Conservation (phyloP, 2,888 invertebrate species). For the Agonum fuliginosum region DNA sequence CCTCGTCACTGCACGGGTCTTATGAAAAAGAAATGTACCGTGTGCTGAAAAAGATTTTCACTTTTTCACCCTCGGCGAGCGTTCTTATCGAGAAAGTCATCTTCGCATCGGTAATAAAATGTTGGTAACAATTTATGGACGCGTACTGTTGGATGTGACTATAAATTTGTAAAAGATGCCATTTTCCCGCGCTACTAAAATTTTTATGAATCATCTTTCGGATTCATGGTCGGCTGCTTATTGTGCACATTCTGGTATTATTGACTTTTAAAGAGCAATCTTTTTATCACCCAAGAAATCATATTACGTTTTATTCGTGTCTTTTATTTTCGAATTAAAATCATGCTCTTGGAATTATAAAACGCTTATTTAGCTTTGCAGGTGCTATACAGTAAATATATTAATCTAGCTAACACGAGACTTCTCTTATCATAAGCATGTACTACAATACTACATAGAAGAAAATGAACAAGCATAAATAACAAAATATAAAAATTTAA, state of each 20-base stretch:
- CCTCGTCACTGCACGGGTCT: slow-evolving; percentile 1
- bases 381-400: too few relatives aligned
- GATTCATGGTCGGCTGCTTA: slow-evolving; percentile 24
- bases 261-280: not conserved
- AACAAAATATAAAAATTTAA: too few relatives aligned
- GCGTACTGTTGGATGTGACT: slow-evolving; percentile 41
- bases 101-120: slow-evolving; percentile 57
- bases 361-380: too few relatives aligned
- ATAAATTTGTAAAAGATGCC: slow-evolving; percentile 57
- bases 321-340: too few relatives aligned
- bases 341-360: too few relatives aligned
- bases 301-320: not conserved
- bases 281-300: not conserved
- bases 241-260: slow-evolving; percentile 26
- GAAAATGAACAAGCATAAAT: too few relatives aligned
- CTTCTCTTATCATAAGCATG: too few relatives aligned
- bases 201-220: slow-evolving; percentile 55
- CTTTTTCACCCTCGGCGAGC: slow-evolving; percentile 28
- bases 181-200: slow-evolving; percentile 47
- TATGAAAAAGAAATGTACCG: slow-evolving; percentile 58
- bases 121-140: slow-evolving; percentile 57
- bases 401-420: too few relatives aligned
- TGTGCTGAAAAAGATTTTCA: slow-evolving; percentile 55
- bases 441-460: too few relatives aligned
- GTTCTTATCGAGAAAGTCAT: slow-evolving; percentile 45